Percentiles rank a stretch among this genome's conserved stretches.
Evolutionary conservation across 1,140 invertebrate genomes (phyloP).

Genomic region (Bombus confusus): DNA sequence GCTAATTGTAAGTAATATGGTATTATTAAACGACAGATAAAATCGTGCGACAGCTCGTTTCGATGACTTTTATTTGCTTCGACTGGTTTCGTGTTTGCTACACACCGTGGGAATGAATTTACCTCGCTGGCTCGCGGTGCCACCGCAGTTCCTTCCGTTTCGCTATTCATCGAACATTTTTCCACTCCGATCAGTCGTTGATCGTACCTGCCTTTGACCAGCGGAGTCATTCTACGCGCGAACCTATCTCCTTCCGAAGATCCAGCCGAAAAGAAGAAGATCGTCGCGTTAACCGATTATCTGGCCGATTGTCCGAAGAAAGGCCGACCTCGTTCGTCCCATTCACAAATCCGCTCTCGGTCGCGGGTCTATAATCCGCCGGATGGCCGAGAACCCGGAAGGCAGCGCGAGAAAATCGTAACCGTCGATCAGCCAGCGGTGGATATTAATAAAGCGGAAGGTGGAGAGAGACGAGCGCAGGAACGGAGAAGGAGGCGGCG

Average conservation of each 20-base stretch:
- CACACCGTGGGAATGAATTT: slow-evolving; percentile 41
- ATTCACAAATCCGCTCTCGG: slow-evolving; percentile 22
- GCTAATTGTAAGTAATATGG: background rate
- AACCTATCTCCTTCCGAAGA: too few species aligned
- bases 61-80: slow-evolving; percentile 14
- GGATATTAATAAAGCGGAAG: slow-evolving; percentile 66
- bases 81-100: slow-evolving; percentile 38
- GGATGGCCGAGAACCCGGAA: slow-evolving; percentile 57
- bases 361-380: background rate
- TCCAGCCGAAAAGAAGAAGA: too few species aligned
- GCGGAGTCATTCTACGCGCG: too few species aligned
- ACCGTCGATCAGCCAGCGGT: slow-evolving; percentile 61
- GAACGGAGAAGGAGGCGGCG: background rate
- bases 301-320: background rate
- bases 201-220: background rate
- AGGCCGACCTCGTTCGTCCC: background rate
- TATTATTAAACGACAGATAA: slow-evolving; percentile 25
- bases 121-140: background rate
- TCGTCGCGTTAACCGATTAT: too few species aligned
- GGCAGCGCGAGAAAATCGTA: slow-evolving; percentile 64
- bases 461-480: slow-evolving; percentile 5
- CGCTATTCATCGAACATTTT: background rate
- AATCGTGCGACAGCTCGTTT: slow-evolving; percentile 1
- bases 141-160: background rate
- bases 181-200: too few species aligned